Base-by-base conservation (phyloP, 2,888 invertebrate species). In the Eumerus sabulonum region DNA sequence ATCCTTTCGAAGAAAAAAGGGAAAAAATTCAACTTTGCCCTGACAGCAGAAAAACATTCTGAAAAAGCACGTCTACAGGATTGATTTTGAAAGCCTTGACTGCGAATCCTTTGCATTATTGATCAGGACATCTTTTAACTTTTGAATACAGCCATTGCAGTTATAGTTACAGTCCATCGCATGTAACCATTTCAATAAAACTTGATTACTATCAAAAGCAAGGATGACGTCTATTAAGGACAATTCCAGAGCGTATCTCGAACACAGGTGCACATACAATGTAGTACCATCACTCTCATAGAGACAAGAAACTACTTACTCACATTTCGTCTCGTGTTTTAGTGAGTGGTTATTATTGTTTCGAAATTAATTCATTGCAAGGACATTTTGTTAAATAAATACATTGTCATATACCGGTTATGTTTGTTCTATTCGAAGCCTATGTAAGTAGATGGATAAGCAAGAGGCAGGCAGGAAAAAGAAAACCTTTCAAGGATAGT, bases 401-500 rank as follows among this genome's bases (percentile, higher is more conserved):
- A 73, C 73, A 74, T 77, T 79, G 68, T 79, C 67, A 71, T 60
- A 45, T 60, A 40, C 70, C 38, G n/a, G 54, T 53, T 48, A n/a
- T 66, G 18, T 18, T 12, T n/a, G 16, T 59, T 71, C 35, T 56
- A 27, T 27, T 27, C 7, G n/a, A n/a, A n/a, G n/a, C n/a, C n/a
- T n/a, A n/a, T n/a, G n/a, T n/a, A n/a, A n/a, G n/a, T n/a, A n/a
- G 18, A 47, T 12, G 50, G 17, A 45, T 14, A 38, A n/a, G 45
- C 59, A 42, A 66, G 63, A 64, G 66, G 51, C 57, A 76, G 72
- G 68, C 72, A 68, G 63, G 59, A 77, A 79, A 77, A 74, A 73
- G 64, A 82, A 77, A 82, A 68, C 68, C 77, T 74, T 79, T 73
- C 77, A 79, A 79, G 77, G 77, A 79, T 79, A 74, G 73, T 79